Conservation (phyloP, 2,113 vertebrate species). For the Sylvietta virens region DNA sequence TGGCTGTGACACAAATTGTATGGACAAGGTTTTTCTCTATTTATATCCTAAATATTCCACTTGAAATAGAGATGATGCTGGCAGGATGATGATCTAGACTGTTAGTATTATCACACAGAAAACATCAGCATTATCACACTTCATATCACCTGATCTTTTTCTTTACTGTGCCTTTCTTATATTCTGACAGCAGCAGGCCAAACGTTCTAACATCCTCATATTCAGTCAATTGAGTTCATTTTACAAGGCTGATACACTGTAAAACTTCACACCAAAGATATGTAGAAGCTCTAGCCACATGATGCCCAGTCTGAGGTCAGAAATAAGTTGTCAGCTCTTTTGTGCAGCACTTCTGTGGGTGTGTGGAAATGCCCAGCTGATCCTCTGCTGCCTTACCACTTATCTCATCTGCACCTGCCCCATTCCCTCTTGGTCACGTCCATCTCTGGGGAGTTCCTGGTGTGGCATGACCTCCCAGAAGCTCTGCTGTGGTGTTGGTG, state of each 20-base stretch:
- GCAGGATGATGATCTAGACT: neutral
- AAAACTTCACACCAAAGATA: neutral
- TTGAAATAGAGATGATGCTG: neutral
- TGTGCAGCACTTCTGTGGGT: neutral
- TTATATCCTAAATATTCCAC: neutral
- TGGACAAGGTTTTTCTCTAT: neutral
- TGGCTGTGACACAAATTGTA: neutral
- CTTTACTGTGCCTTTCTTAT: neutral
- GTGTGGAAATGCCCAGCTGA: neutral
- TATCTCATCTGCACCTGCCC: neutral
- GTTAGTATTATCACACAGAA: neutral
- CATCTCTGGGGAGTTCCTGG: neutral
- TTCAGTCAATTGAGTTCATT: neutral
- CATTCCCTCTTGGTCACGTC: neutral
- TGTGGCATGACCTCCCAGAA: neutral
- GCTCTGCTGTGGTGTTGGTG: neutral
- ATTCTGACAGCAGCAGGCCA: neutral
- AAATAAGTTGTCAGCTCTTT: neutral
- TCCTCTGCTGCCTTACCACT: neutral
- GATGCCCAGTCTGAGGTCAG: neutral
- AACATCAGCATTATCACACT: neutral
- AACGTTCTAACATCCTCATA: neutral
- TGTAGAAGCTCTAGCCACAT: neutral
- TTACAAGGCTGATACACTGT: neutral
- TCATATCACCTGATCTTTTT: neutral